Percentiles rank a stretch among this genome's conserved stretches.
These are phyloP conservation scores for Leguminivora glycinivorella DNA, from an alignment of 1,140 invertebrate genomes.

Conservation along the genomic window DNA sequence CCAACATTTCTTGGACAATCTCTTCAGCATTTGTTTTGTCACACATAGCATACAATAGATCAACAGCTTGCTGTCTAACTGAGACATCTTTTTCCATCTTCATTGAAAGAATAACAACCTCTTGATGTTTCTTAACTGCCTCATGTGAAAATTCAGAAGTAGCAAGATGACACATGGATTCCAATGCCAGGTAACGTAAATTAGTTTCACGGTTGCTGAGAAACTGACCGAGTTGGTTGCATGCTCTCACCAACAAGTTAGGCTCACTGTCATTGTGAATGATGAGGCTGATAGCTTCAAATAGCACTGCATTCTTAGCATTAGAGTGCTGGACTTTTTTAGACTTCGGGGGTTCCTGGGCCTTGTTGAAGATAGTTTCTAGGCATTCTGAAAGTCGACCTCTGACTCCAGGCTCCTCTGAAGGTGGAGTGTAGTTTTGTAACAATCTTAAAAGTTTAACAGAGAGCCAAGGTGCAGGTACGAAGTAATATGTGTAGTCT, in stretches of 20 bases:
- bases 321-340: slow-evolving; percentile 99
- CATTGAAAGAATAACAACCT: slow-evolving; percentile 99
- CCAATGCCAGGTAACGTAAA: slow-evolving; percentile 97
- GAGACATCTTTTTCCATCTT: slow-evolving; percentile 99
- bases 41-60: slow-evolving; percentile 99
- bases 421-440: slow-evolving; percentile 98
- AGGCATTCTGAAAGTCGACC: slow-evolving; percentile 98
- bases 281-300: slow-evolving; percentile 99
- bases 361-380: slow-evolving; percentile 99
- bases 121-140: slow-evolving; percentile 99
- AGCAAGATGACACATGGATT: slow-evolving; percentile 99
- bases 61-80: slow-evolving; percentile 98
- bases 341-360: slow-evolving; percentile 99
- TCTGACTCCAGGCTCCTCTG: slow-evolving; percentile 96
- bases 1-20: slow-evolving; percentile 99
- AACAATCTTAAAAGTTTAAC: slow-evolving; percentile 97
- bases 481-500: slow-evolving; percentile 99
- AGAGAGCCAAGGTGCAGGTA: slow-evolving; percentile 99
- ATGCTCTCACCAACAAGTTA: slow-evolving; percentile 97
- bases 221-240: slow-evolving; percentile 99
- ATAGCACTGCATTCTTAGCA: slow-evolving; percentile 99
- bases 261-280: slow-evolving; percentile 99
- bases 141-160: slow-evolving; percentile 99
- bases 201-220: slow-evolving; percentile 99
- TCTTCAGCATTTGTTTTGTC: slow-evolving; percentile 99